These are phyloP conservation scores for Orthosia incerta DNA, from an alignment of 2,888 invertebrate species.

Conservation along the genomic window DNA sequence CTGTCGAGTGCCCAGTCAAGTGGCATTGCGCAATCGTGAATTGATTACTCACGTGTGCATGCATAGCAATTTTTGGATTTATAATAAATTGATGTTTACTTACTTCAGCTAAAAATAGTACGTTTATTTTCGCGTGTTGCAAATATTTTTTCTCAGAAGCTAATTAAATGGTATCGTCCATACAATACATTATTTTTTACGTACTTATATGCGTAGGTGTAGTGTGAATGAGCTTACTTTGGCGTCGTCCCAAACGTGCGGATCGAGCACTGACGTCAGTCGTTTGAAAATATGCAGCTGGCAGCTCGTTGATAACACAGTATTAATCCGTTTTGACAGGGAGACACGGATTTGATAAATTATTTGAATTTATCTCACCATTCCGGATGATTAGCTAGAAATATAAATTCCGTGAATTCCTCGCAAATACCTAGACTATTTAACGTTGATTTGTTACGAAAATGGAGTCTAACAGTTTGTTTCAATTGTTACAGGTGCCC, in stretches of 20 bases:
- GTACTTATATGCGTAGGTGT: constrained; percentile 73
- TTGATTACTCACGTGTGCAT: constrained; percentile 56
- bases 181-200: constrained; percentile 76
- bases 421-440: neutral
- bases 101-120: constrained; percentile 24
- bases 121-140: constrained; percentile 18
- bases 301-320: constrained; percentile 71
- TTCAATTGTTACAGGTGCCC: constrained; percentile 85
- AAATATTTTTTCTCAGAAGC: constrained; percentile 31
- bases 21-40: constrained; percentile 53
- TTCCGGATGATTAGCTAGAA: constrained; percentile 28
- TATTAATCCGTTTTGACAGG: constrained; percentile 61
- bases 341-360: constrained; percentile 55
- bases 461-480: constrained; percentile 36
- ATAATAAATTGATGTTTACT: constrained; percentile 49
- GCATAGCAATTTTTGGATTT: constrained; percentile 38
- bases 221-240: constrained; percentile 88
- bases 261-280: constrained; percentile 78
- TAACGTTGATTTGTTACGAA: neutral
- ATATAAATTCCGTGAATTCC: constrained; percentile 21
- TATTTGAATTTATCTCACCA: constrained; percentile 43
- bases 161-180: constrained; percentile 51
- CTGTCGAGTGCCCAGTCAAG: constrained; percentile 38
- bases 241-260: constrained; percentile 85
- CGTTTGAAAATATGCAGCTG: constrained; percentile 77